Evolutionary conservation across 2,113 vertebrate genomes (phyloP).

Genomic region (Chaenocephalus aceratus): DNA sequence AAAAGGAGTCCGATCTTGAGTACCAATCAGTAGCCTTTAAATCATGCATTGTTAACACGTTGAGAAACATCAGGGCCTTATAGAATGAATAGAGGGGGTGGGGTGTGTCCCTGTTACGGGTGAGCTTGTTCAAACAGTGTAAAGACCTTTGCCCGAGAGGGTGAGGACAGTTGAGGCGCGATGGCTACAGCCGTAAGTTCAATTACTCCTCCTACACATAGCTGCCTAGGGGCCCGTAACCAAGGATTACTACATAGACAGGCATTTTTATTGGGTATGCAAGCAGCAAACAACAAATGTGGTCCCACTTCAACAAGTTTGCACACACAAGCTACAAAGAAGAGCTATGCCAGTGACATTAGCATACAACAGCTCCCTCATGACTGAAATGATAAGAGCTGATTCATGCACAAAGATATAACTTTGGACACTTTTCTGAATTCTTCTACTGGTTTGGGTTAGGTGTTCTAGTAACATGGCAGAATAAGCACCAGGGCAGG

Average conservation of each 20-base stretch:
- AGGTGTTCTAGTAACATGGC: constrained; percentile 9
- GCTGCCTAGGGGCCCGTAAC: constrained; percentile 25
- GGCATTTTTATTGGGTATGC: constrained; percentile 48
- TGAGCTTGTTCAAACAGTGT: constrained; percentile 69
- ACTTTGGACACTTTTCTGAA: neutral
- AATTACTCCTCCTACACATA: constrained; percentile 48
- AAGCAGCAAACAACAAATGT: constrained; percentile 11
- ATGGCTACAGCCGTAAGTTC: constrained; percentile 50
- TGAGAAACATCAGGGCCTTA: constrained; percentile 28
- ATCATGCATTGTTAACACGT: neutral
- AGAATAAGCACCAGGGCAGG: neutral
- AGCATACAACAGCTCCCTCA: neutral
- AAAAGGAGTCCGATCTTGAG: neutral
- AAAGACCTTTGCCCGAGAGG: constrained; percentile 72
- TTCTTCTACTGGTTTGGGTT: neutral
- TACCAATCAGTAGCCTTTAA: neutral
- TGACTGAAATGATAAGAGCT: neutral
- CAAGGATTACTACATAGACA: constrained; percentile 29
- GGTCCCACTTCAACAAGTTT: constrained; percentile 10
- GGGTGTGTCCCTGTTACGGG: constrained; percentile 33
- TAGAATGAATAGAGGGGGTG: constrained; percentile 29
- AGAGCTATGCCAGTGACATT: neutral
- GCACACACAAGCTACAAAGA: constrained; percentile 3
- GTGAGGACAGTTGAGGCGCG: constrained; percentile 31
- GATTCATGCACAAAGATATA: constrained; percentile 2